A percentile compares a stretch with the other conserved stretches of the same genome.
Evolutionary conservation across 2,888 invertebrate genomes (phyloP).

Genomic region (Drosophila nigricruria): DNA sequence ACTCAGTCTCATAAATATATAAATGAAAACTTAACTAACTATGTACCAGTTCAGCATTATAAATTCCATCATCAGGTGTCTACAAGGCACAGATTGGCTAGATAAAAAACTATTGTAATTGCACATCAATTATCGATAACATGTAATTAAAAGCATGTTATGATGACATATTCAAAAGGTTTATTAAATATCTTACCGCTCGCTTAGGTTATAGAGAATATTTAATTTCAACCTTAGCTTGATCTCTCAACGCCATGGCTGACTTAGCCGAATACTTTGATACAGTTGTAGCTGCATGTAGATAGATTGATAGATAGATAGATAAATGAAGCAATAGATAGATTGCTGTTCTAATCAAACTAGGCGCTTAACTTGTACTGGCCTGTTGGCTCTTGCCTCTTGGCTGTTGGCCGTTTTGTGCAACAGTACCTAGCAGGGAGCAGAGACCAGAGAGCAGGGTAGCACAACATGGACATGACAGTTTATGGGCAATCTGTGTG

Average conservation of each 20-base stretch:
- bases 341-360: conserved; percentile 49
- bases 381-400: conserved; percentile 18
- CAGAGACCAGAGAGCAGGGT: neutral
- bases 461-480: conserved; percentile 51
- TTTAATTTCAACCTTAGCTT: neutral
- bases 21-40: neutral
- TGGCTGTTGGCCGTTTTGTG: conserved; percentile 21
- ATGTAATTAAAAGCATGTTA: neutral
- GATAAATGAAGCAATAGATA: conserved; percentile 38
- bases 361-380: conserved; percentile 50
- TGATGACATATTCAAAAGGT: neutral
- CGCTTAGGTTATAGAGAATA: too few species aligned
- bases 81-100: neutral
- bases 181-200: neutral
- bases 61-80: neutral
- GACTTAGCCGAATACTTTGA: neutral
- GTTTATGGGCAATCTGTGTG: conserved; percentile 72
- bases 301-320: conserved; percentile 22
- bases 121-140: neutral
- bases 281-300: conserved; percentile 16
- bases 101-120: neutral
- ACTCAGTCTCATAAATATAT: neutral
- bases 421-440: neutral
- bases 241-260: neutral
- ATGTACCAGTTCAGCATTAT: neutral